Evolutionary conservation across 2,113 vertebrate species (phyloP), one percentile per base, ranked within the genome.

Genomic region (Festucalex cinctus): DNA sequence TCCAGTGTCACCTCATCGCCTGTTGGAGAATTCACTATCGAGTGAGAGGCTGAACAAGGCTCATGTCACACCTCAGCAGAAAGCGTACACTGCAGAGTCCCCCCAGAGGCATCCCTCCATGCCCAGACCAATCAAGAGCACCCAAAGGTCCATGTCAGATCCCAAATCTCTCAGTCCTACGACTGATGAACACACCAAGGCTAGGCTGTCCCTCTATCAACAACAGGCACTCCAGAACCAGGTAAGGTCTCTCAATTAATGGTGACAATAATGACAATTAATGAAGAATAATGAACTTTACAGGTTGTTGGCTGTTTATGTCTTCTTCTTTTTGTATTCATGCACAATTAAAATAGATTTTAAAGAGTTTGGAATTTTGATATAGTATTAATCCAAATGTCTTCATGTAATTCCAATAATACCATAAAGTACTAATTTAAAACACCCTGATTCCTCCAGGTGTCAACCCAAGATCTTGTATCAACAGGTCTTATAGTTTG

Each of bases 91-190:
- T 3, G 85, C 93, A 0, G 96, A 98, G 83, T 92, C 93, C 0
- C 86, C 91, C 37, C 95, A 95, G 75, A 92, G 94, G 85, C 95
- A 97, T 83, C 96, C 95, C 71, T 94, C 94, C 0, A 78, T 99
- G 80, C 97, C 96, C 1, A 93, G 95, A 61, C 96, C 97, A 81
- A 94, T 98, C 85, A 99, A 97, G 93, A 97, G 90, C 90, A 92
- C 96, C 85, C 97, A 98, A 74, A 93, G 97, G 76, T 99, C 97
- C 63, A 91, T 98, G 91, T 99, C 97, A 0, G 97, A 99, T 83
- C 97, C 97, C 76, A 98, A 98, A 76, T 90, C 97, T 75, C 94
- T 98, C 79, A 99, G 97, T 85, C 97, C 97, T 63, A 99, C 96
- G 0, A 93, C 94, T 1, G 96, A 98, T 65, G 97, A 99, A 63